A percentile compares a stretch with the other conserved stretches of the same genome.
These are phyloP conservation scores for Venusia cambrica DNA, from an alignment of 2,888 invertebrate species.

Conservation along the genomic window DNA sequence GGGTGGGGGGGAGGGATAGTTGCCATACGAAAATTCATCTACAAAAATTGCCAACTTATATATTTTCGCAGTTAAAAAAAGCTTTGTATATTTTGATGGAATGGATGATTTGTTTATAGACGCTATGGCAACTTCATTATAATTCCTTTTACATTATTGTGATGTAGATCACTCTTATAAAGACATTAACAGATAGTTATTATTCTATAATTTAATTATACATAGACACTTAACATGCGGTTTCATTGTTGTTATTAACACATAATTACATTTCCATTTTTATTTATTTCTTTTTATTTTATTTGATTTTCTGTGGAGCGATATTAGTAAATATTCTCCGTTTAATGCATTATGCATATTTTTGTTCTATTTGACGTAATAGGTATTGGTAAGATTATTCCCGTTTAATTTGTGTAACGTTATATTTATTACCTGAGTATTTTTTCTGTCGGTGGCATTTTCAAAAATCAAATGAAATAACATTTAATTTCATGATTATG, in stretches of 20 bases:
- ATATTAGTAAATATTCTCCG: slow-evolving; percentile 34
- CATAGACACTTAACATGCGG: slow-evolving; percentile 54
- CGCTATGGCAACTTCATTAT: slow-evolving; percentile 59
- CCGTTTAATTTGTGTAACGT: slow-evolving; percentile 65
- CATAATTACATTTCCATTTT: slow-evolving; percentile 66
- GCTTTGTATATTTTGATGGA: slow-evolving; percentile 22
- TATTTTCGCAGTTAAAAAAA: slow-evolving; percentile 15
- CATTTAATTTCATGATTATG: slow-evolving; percentile 36
- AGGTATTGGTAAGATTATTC: slow-evolving; percentile 72
- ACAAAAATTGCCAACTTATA: slow-evolving; percentile 20
- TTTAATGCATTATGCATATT: slow-evolving; percentile 61
- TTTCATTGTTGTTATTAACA: slow-evolving; percentile 44
- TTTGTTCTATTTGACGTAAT: slow-evolving; percentile 49
- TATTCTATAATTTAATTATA: slow-evolving; percentile 47
- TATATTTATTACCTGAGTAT: slow-evolving; percentile 44
- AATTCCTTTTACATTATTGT: slow-evolving; percentile 73
- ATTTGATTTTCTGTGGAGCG: slow-evolving; percentile 40
- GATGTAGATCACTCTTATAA: slow-evolving; percentile 77
- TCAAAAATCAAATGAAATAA: slow-evolving; percentile 39
- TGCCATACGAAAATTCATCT: slow-evolving; percentile 53
- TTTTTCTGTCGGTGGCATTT: slow-evolving; percentile 56
- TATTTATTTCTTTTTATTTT: slow-evolving; percentile 41
- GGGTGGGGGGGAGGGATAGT: slow-evolving; percentile 42
- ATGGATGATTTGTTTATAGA: slow-evolving; percentile 42
- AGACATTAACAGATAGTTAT: slow-evolving; percentile 79